phyloP scores from a whole-genome alignment of 2,113 vertebrate genomes.

The Hippoglossus stenolepis region DNA sequence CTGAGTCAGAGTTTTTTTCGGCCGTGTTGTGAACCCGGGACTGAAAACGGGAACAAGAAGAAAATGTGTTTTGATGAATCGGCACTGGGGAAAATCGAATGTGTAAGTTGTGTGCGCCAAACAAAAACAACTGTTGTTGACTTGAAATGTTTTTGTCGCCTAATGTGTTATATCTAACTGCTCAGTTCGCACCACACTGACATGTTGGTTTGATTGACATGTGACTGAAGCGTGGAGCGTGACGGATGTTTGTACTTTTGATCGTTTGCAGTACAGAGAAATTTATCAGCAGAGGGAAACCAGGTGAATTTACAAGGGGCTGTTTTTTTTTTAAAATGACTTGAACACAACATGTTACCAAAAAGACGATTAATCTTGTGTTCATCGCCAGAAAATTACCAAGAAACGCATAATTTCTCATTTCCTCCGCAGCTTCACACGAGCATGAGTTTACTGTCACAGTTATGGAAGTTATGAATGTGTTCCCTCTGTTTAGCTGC shows the following conservation, averaged over 20 bases:
- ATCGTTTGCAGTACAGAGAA: not conserved
- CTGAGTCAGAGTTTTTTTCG: constrained; percentile 8
- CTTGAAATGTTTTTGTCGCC: not conserved
- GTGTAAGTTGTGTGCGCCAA: constrained; percentile 4
- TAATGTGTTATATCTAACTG: constrained; percentile 9
- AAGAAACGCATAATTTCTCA: not conserved
- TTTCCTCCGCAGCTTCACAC: not conserved
- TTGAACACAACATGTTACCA: not conserved
- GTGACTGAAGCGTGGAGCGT: constrained; percentile 4
- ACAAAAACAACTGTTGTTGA: constrained; percentile 4
- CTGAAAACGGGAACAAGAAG: not conserved
- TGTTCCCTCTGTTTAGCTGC: not conserved
- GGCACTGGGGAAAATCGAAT: not conserved
- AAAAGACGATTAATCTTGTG: not conserved
- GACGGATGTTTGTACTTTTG: not conserved
- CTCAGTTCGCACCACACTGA: constrained; percentile 34
- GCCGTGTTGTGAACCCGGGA: not conserved
- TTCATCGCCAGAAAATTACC: not conserved
- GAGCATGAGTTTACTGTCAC: not conserved
- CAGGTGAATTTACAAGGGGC: not conserved
- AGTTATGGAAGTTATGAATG: not conserved
- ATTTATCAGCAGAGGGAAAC: not conserved
- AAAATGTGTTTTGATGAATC: not conserved
- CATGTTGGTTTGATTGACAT: constrained; percentile 29
- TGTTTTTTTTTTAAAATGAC: not conserved